phyloP scores from a whole-genome alignment of 2,113 vertebrate species.

The Sapajus apella region DNA sequence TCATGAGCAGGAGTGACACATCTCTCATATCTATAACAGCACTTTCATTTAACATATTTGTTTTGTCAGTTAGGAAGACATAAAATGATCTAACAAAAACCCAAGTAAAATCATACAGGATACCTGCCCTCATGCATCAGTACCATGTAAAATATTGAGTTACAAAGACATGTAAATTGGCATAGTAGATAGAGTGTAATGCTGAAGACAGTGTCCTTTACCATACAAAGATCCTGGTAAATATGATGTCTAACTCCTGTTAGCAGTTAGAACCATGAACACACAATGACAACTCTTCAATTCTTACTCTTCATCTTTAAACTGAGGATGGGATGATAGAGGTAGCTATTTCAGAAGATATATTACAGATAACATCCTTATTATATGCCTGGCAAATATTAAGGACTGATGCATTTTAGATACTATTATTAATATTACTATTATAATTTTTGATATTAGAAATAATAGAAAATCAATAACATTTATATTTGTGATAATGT shows the following conservation, averaged over 20 bases:
- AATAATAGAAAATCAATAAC: not conserved
- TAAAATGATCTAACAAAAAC: slow-evolving; percentile 1
- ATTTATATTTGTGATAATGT: not conserved
- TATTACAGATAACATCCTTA: not conserved
- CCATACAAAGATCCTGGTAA: not conserved
- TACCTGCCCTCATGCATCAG: not conserved
- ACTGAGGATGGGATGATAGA: not conserved
- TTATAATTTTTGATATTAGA: not conserved
- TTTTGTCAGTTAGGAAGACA: slow-evolving; percentile 40
- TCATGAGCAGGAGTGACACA: not conserved
- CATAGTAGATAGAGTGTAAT: not conserved
- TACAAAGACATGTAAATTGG: not conserved
- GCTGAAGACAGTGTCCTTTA: not conserved
- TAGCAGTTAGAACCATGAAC: not conserved
- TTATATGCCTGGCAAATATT: not conserved
- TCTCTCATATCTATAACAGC: not conserved
- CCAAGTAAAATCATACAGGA: not conserved
- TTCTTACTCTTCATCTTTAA: not conserved
- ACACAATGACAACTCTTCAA: not conserved
- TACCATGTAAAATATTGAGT: not conserved
- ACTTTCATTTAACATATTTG: slow-evolving; percentile 36
- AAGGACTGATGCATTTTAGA: not conserved
- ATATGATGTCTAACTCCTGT: not conserved
- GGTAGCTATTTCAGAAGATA: not conserved
- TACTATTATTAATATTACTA: not conserved